Conservation (phyloP, 2,113 vertebrate species). For the Cebus imitator region DNA sequence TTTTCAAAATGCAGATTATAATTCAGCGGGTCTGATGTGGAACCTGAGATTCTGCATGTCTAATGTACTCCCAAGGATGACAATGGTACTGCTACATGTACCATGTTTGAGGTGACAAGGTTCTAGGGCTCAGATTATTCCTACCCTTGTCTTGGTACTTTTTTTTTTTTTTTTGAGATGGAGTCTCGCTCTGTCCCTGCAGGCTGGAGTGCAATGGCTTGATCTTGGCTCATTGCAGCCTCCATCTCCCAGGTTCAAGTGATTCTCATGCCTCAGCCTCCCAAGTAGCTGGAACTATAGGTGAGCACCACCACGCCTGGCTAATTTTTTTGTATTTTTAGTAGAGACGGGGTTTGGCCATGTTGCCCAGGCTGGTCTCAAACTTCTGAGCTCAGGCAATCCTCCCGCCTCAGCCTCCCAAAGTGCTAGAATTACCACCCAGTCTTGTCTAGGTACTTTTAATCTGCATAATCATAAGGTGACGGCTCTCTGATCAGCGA, state of each 20-base stretch:
- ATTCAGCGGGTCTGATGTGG: background rate
- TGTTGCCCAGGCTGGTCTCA: background rate
- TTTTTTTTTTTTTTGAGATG: background rate
- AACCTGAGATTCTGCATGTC: background rate
- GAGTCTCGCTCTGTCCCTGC: background rate
- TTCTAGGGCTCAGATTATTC: background rate
- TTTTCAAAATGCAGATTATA: conserved; percentile 3
- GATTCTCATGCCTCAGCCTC: background rate
- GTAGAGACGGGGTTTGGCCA: background rate
- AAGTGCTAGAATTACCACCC: background rate
- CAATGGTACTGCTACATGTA: background rate
- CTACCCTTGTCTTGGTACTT: background rate
- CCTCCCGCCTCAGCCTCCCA: background rate
- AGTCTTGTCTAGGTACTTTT: background rate
- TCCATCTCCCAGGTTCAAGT: background rate
- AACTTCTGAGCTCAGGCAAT: background rate
- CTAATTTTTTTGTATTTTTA: background rate
- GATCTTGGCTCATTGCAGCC: background rate
- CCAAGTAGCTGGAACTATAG: background rate
- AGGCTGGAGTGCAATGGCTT: background rate
- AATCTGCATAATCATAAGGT: background rate
- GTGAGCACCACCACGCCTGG: background rate
- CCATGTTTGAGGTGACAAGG: background rate
- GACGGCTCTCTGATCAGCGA: background rate
- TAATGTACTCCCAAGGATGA: background rate